Conservation (phyloP, 2,113 vertebrate species). For the Marmota monax region DNA sequence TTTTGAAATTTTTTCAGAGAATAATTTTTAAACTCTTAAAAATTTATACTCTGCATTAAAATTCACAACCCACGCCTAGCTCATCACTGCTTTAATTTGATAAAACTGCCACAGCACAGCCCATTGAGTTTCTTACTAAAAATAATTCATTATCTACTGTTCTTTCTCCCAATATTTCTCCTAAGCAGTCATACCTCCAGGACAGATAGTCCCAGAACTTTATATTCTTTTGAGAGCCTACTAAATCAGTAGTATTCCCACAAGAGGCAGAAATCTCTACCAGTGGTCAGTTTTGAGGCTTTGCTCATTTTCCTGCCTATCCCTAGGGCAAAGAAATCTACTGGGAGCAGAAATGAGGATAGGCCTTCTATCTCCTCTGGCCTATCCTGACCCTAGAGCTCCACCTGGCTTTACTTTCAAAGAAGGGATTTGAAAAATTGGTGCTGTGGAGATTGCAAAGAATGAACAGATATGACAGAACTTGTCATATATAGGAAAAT, state of each 20-base stretch:
- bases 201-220: conserved; percentile 18
- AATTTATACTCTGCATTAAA: conserved; percentile 66
- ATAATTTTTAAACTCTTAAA: conserved; percentile 73
- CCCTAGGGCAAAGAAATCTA: not conserved
- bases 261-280: not conserved
- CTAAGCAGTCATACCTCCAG: conserved; percentile 10
- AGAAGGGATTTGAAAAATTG: conserved; percentile 48
- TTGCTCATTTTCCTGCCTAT: conserved; percentile 3
- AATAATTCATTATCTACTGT: conserved; percentile 58
- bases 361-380: not conserved
- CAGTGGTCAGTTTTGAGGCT: not conserved
- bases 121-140: conserved; percentile 62
- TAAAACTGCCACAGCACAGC: conserved; percentile 57
- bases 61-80: conserved; percentile 68
- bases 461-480: not conserved
- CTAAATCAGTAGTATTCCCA: not conserved
- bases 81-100: conserved; percentile 59
- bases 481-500: not conserved
- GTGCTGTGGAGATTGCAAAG: not conserved
- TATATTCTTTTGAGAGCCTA: not conserved
- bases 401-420: conserved; percentile 61
- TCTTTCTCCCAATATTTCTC: not conserved
- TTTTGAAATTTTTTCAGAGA: conserved; percentile 42
- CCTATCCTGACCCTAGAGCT: conserved; percentile 52
- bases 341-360: not conserved